These are phyloP conservation scores for Onthophagus sagittarius DNA, from an alignment of 2,888 invertebrate genomes.

Conservation along the genomic window DNA sequence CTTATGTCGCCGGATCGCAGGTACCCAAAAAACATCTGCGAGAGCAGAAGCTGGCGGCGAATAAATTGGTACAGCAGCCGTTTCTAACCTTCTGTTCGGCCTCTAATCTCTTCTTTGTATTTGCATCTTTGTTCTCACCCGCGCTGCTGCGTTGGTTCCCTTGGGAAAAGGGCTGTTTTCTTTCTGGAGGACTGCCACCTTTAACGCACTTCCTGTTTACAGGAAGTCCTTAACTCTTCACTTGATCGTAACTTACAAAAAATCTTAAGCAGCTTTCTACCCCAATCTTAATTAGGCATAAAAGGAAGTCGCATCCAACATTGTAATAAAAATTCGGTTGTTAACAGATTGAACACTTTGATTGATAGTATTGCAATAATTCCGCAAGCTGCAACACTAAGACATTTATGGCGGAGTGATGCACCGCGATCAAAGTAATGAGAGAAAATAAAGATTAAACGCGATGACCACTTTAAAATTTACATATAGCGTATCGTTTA, in stretches of 20 bases:
- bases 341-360: too few relatives aligned
- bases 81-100: conserved; percentile 11
- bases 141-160: background rate
- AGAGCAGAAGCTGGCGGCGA: conserved; percentile 1
- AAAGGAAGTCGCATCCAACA: too few relatives aligned
- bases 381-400: too few relatives aligned
- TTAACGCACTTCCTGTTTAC: background rate
- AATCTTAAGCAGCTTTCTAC: too few relatives aligned
- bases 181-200: background rate
- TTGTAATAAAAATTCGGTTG: too few relatives aligned
- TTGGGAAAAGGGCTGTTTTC: background rate
- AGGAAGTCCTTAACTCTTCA: background rate
- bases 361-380: too few relatives aligned
- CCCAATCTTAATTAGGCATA: too few relatives aligned
- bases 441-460: too few relatives aligned
- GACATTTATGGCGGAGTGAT: too few relatives aligned
- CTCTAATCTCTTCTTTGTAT: background rate
- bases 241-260: background rate
- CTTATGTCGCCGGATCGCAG: conserved; percentile 9
- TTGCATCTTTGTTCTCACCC: background rate
- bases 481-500: too few relatives aligned
- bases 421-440: too few relatives aligned
- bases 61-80: conserved; percentile 12
- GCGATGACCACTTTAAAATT: too few relatives aligned
- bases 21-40: conserved; percentile 12